Conservation (phyloP, 2,888 invertebrate genomes). For the Tetragonula carbonaria region DNA sequence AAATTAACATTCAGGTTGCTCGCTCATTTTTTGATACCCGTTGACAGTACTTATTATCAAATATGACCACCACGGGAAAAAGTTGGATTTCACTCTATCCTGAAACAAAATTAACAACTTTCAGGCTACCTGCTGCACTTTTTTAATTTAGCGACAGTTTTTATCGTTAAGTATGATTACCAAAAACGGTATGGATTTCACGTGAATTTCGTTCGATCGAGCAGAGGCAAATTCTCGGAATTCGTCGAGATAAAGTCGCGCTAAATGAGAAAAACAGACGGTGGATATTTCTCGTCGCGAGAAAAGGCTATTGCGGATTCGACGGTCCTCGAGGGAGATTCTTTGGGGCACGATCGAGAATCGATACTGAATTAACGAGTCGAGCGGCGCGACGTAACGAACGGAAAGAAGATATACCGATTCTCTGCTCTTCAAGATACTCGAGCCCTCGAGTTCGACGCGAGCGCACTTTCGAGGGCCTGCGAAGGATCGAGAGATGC, state of each 20-base stretch:
- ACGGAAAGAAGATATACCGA: conserved; percentile 45
- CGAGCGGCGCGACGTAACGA: conserved; percentile 45
- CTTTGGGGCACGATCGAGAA: conserved; percentile 52
- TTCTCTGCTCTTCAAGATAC: conserved; percentile 43
- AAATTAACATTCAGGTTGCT: not conserved
- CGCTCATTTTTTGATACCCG: too few species aligned
- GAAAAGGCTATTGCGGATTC: conserved; percentile 54
- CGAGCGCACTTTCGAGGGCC: conserved; percentile 56
- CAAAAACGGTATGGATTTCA: too few species aligned
- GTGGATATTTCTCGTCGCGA: conserved; percentile 22
- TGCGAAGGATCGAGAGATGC: conserved; percentile 49
- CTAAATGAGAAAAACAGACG: conserved; percentile 11
- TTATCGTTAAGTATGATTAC: not conserved
- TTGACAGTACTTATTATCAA: too few species aligned
- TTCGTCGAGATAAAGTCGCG: conserved; percentile 8
- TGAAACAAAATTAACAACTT: not conserved
- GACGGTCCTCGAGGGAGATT: conserved; percentile 48
- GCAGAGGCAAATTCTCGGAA: too few species aligned
- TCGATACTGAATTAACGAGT: conserved; percentile 60
- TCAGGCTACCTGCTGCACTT: not conserved
- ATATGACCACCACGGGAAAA: not conserved
- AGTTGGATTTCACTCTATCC: too few species aligned
- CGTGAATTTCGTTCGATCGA: not conserved
- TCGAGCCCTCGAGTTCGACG: conserved; percentile 58
- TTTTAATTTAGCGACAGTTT: not conserved